Evolutionary conservation across 2,888 invertebrate species (phyloP).

Genomic region (Micoletzkya japonica): DNA sequence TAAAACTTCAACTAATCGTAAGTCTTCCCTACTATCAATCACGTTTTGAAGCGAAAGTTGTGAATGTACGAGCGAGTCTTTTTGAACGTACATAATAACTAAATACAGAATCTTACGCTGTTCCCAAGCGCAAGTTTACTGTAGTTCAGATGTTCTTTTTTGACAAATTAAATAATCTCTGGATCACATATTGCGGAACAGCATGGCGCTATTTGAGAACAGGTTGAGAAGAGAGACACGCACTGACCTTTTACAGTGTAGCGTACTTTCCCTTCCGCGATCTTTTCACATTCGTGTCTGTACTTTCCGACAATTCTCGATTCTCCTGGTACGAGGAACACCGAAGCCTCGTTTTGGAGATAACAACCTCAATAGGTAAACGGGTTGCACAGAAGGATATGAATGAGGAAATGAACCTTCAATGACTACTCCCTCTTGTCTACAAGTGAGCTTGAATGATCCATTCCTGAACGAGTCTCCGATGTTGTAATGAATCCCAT

Average conservation of each 20-base stretch:
- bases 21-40: too few species aligned
- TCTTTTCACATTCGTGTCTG: constrained; percentile 55
- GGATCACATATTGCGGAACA: too few species aligned
- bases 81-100: too few species aligned
- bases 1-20: too few species aligned
- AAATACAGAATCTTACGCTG: too few species aligned
- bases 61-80: too few species aligned
- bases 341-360: constrained; percentile 48
- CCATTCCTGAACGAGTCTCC: constrained; percentile 61
- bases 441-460: constrained; percentile 57
- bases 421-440: constrained; percentile 54
- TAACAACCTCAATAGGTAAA: constrained; percentile 51
- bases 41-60: too few species aligned
- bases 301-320: constrained; percentile 53
- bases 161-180: too few species aligned
- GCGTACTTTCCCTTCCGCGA: constrained; percentile 55
- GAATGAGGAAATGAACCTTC: constrained; percentile 39
- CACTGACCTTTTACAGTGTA: constrained; percentile 56
- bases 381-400: neutral
- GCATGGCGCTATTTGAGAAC: too few species aligned
- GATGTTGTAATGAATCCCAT: constrained; percentile 59
- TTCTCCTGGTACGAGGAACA: constrained; percentile 50
- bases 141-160: too few species aligned
- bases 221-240: too few species aligned
- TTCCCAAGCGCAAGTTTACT: too few species aligned